Evolutionary conservation across 2,888 invertebrate genomes (phyloP), one percentile per base, ranked within the genome.

Genomic region (Temnothorax unifasciatus): DNA sequence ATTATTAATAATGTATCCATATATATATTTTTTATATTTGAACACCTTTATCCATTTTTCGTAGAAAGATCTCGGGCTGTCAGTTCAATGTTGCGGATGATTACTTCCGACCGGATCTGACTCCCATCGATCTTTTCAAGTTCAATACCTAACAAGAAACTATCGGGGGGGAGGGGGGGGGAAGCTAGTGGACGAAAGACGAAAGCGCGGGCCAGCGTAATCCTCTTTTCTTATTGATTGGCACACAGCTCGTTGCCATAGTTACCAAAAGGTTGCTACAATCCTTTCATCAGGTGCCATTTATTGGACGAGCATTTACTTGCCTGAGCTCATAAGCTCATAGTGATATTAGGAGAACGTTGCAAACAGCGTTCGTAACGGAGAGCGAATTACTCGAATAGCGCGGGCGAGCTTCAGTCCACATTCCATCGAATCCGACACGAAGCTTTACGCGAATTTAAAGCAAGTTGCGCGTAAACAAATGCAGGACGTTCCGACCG

Each of bases 241-340:
- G 75, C 76, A 85, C 81, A 88, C 66, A 63, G 82, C 29, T 68
- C 25, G 76, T 81, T 68, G 83, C 87, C 76, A 61, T 79, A 64
- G 66, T 75, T 81, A 54, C 77, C 77, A 61, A 89, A 87, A 87
- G 87, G 83, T 85, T 85, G 82, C 76, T 86, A 82, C 82, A 86
- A 89, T 87, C 84, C 83, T 87, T 87, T 89, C 84, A 66, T 25
- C 64, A 76, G 82, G 50, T 75, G 85, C 84, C 85, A 86, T 89
- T 89, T 89, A 89, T 89, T 82, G 83, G 74, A 76, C 71, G 73
- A 82, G 87, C 64, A 68, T 77, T 77, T 77, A 69, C 41, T 68
- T 25, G 41, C 41, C n/a, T 77, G 68, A 77, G 68, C 54, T 77
- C 21, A 41, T 68, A 69, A 68, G 77, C 54, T 75, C 57, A 44